Conservation (phyloP, 2,113 vertebrate genomes). For the Lontra canadensis region DNA sequence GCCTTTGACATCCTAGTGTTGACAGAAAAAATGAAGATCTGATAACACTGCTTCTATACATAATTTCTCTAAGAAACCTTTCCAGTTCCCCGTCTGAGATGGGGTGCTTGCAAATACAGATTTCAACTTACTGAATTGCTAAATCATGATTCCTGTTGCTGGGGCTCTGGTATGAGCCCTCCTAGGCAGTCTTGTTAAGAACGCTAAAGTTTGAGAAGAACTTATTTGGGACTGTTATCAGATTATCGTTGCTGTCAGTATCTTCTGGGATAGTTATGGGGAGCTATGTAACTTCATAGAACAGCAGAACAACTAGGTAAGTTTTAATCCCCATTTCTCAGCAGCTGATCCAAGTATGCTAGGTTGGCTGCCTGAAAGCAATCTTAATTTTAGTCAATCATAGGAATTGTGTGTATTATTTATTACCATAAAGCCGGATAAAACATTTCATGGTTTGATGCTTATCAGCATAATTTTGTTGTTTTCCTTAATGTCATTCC, state of each 20-base stretch:
- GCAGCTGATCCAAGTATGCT: background rate
- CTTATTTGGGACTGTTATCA: background rate
- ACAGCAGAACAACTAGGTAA: background rate
- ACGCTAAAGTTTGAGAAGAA: background rate
- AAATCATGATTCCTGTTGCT: background rate
- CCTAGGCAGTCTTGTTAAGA: background rate
- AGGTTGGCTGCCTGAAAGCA: background rate
- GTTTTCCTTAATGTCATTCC: background rate
- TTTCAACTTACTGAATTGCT: background rate
- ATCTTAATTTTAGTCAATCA: background rate
- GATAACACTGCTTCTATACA: background rate
- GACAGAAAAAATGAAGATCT: background rate
- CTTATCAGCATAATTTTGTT: background rate
- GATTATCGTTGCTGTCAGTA: background rate
- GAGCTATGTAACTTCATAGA: background rate
- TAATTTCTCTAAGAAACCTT: background rate
- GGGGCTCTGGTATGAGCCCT: background rate
- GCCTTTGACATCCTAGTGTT: background rate
- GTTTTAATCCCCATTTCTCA: background rate
- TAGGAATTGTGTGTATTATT: background rate
- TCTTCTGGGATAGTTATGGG: background rate
- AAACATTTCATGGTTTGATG: background rate
- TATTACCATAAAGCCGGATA: background rate
- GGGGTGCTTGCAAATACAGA: background rate
- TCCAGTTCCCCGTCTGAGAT: background rate